Conservation (phyloP, 2,113 vertebrate genomes). For the Prochilodus magdalenae region DNA sequence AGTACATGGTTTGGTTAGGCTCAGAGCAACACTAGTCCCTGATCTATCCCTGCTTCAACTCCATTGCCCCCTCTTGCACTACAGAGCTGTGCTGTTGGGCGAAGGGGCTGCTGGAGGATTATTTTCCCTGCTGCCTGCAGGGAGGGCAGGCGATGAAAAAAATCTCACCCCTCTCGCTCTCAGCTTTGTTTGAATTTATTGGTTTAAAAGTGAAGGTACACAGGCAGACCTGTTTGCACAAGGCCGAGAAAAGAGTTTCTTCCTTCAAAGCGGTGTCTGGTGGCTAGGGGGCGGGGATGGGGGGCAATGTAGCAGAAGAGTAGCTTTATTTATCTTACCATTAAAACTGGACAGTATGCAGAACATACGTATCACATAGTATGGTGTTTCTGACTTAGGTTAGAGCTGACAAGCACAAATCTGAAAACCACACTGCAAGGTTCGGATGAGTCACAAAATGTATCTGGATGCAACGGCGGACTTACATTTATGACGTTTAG, state of each 20-base stretch:
- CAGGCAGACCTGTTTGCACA: constrained; percentile 48
- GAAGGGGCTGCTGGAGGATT: constrained; percentile 45
- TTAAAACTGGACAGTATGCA: no score
- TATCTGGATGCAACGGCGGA: no score
- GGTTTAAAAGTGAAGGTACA: constrained; percentile 51
- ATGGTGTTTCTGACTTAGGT: no score
- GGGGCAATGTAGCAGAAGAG: no score
- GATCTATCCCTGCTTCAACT: constrained; percentile 24
- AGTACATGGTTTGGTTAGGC: constrained; percentile 49
- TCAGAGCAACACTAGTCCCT: constrained; percentile 42
- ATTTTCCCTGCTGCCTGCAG: constrained; percentile 50
- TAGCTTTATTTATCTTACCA: no score
- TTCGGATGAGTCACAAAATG: no score
- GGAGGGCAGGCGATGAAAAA: constrained; percentile 43
- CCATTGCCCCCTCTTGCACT: constrained; percentile 37
- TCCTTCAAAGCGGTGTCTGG: constrained; percentile 13
- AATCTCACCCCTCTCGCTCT: constrained; percentile 42
- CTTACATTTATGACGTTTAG: no score
- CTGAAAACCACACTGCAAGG: no score
- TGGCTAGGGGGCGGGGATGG: no score
- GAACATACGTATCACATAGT: no score
- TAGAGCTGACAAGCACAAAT: no score
- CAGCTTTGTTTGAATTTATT: constrained; percentile 56
- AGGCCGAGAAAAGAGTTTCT: constrained; percentile 32
- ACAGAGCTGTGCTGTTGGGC: constrained; percentile 31